Evolutionary conservation across 53 echinoderm and acorn worm species (phyloP), one percentile per base, ranked within the genome.

Genomic region (Antedon mediterranea): DNA sequence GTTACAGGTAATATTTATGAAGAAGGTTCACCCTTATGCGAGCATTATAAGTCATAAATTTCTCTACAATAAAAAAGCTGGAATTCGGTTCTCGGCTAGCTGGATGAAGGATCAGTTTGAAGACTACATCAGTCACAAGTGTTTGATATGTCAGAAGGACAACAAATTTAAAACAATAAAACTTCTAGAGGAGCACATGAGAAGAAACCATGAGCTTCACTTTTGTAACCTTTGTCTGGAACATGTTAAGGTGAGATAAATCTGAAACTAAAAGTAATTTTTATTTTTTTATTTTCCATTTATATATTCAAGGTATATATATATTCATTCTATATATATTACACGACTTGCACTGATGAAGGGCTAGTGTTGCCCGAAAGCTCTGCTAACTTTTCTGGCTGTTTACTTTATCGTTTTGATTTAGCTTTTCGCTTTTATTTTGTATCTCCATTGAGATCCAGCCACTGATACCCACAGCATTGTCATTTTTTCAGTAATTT

Each of bases 21-120:
- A 72, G 71, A 92, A 92, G 78, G 77, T 86, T 71, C 98, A 97
- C 77, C 87, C 82, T 32, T 97, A 74, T 73, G 74, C 86, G 14
- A 90, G 98, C 33, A 92, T 92, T 73, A 97, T 89, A 79, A 85
- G 82, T 43, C 98, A 92, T 81, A 92, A 92, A 84, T 90, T 86
- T 74, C 90, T 86, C 11, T 71, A 74, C 8, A 86, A 97, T 43
- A 85, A 88, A 34, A 87, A 88, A 78, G 76, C 80, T 30, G 85
- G 89, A 14, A 92, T 97, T 71, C 84, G 76, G 73, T 97, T 97
- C 75, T 81, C 87, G 32, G 81, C 72, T 72, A 72, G 71, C 73
- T 80, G 83, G 74, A 83, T 97, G 32, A 83, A 82, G 72, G 76
- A 77, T 27, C 92, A 92, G 74, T 97, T 77, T 32, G 76, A 79